Evolutionary conservation across 2,797 vertebrate species (phyloP).

Genomic region (Tiaroga cobitis): DNA sequence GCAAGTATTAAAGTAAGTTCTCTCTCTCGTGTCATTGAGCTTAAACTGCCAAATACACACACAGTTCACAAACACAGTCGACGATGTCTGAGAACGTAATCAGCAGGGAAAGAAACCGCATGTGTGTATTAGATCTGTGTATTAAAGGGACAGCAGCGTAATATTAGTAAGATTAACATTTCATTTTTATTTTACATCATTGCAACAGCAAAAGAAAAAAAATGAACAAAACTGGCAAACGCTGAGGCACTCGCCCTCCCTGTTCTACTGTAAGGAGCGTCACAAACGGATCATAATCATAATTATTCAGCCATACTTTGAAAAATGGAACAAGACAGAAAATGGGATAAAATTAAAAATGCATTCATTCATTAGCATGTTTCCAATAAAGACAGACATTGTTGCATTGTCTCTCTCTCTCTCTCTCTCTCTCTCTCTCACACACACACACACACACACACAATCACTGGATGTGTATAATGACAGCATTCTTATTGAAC

Average conservation of each 20-base stretch:
- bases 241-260: background rate
- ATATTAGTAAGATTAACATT: constrained; percentile 1
- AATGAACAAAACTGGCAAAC: constrained; percentile 47
- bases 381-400: constrained; percentile 47
- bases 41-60: too few relatives aligned
- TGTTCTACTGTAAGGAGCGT: background rate
- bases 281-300: too few relatives aligned
- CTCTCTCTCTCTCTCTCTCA: constrained; percentile 1
- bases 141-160: too few relatives aligned
- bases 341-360: constrained; percentile 29
- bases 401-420: background rate
- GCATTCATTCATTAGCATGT: constrained; percentile 19
- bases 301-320: constrained; percentile 9
- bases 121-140: too few relatives aligned
- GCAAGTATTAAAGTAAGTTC: too few relatives aligned
- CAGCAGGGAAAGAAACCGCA: too few relatives aligned
- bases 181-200: constrained; percentile 56
- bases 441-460: constrained; percentile 42
- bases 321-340: constrained; percentile 45
- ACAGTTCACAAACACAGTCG: too few relatives aligned
- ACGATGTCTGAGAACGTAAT: too few relatives aligned
- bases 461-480: constrained; percentile 15
- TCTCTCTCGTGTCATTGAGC: too few relatives aligned
- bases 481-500: constrained; percentile 39
- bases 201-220: constrained; percentile 46